These are phyloP conservation scores for Tipula lateralis DNA, from an alignment of 2,888 invertebrate species.

Conservation along the genomic window DNA sequence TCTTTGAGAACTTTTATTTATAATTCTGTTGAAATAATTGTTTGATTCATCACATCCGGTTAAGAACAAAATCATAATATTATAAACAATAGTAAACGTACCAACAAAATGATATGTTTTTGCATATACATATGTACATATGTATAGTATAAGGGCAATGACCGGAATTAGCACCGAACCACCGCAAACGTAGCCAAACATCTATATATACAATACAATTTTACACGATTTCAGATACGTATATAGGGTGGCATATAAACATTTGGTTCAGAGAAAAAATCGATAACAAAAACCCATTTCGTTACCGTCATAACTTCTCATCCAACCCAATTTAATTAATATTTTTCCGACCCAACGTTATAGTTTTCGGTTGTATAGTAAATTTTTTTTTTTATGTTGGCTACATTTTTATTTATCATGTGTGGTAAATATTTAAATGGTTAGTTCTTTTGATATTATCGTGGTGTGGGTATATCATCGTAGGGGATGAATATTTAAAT, in stretches of 20 bases:
- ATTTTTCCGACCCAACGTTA: neutral
- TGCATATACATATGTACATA: no score
- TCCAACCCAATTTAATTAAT: neutral
- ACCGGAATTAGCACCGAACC: neutral
- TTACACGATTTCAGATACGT: neutral
- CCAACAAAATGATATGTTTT: neutral
- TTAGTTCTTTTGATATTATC: neutral
- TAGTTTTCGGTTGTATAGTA: neutral
- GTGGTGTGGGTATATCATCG: no score
- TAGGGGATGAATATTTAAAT: neutral
- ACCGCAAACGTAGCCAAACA: neutral
- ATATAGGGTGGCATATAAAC: neutral
- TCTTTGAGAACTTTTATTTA: neutral
- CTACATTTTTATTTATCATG: neutral
- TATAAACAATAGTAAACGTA: neutral
- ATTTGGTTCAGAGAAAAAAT: neutral
- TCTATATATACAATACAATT: neutral
- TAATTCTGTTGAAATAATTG: neutral
- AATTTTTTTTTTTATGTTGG: neutral
- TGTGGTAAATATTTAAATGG: conserved; percentile 7
- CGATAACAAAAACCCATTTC: neutral
- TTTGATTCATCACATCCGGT: neutral
- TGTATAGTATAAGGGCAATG: neutral
- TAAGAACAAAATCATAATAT: neutral
- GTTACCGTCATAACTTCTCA: neutral